Conservation (phyloP, 2,888 invertebrate genomes). For the Leptopilina syphax region DNA sequence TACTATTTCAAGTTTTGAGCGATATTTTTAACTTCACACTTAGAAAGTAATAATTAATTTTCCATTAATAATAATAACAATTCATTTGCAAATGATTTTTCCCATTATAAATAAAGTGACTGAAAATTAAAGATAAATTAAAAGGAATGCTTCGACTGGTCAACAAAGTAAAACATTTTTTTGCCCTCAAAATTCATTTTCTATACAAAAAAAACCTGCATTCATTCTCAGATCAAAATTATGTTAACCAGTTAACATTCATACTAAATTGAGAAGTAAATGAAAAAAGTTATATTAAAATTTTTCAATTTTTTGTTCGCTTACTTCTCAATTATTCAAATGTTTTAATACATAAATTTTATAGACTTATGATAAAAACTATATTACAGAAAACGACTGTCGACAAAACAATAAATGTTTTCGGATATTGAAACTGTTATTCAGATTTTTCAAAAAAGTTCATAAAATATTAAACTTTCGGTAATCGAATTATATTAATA, state of each 20-base stretch:
- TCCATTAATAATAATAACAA: too few species aligned
- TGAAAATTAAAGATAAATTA: neutral
- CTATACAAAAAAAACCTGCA: too few species aligned
- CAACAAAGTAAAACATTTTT: too few species aligned
- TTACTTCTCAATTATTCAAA: too few species aligned
- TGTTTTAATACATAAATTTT: neutral
- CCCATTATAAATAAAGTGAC: neutral
- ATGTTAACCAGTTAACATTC: too few species aligned
- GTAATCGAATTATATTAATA: constrained; percentile 26
- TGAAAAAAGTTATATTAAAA: too few species aligned
- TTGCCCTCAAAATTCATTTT: too few species aligned
- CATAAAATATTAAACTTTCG: constrained; percentile 10
- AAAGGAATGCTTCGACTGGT: neutral
- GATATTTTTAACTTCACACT: neutral
- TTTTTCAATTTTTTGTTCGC: too few species aligned
- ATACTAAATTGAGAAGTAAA: too few species aligned
- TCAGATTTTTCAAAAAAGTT: neutral
- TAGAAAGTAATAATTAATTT: too few species aligned
- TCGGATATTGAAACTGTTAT: neutral
- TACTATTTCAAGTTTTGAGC: neutral
- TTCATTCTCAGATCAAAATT: too few species aligned
- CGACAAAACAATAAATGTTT: constrained; percentile 8
- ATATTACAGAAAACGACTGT: constrained; percentile 6
- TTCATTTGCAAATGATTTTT: too few species aligned
- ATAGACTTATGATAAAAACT: neutral